These are phyloP conservation scores for Chelonia mydas DNA, from an alignment of 2,797 vertebrate genomes.

Conservation along the genomic window DNA sequence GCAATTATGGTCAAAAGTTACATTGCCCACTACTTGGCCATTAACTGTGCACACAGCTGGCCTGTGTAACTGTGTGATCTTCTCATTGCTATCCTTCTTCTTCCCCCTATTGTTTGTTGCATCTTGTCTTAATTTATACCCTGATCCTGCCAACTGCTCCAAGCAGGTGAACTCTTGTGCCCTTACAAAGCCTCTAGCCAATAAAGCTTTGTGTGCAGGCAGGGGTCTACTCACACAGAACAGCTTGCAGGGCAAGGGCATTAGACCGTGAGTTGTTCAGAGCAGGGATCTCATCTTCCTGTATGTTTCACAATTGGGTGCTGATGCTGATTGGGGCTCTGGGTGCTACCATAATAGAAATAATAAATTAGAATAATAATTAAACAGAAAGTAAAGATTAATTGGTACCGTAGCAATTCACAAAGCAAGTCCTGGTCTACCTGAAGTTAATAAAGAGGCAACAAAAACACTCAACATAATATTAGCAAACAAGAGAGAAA, in stretches of 20 bases:
- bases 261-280: not conserved
- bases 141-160: not conserved
- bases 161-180: not conserved
- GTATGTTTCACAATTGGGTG: too few species aligned
- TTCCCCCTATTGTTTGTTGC: not conserved
- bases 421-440: not conserved
- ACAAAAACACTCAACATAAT: not conserved
- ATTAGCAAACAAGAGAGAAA: not conserved
- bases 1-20: not conserved
- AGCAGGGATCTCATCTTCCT: not conserved
- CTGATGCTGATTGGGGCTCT: too few species aligned
- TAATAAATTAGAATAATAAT: not conserved
- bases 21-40: too few species aligned
- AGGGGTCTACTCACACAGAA: not conserved
- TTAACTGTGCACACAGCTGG: too few species aligned
- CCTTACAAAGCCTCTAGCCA: not conserved
- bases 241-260: not conserved
- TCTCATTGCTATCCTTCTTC: not conserved
- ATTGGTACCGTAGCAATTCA: not conserved
- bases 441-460: not conserved
- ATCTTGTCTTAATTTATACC: not conserved
- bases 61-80: not conserved
- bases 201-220: too few species aligned
- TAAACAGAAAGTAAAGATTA: not conserved
- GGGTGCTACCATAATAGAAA: not conserved